Percentiles rank a stretch among this genome's conserved stretches.
These are phyloP conservation scores for Cranoglanis bouderius DNA, from an alignment of 2,113 vertebrate genomes.

Conservation along the genomic window DNA sequence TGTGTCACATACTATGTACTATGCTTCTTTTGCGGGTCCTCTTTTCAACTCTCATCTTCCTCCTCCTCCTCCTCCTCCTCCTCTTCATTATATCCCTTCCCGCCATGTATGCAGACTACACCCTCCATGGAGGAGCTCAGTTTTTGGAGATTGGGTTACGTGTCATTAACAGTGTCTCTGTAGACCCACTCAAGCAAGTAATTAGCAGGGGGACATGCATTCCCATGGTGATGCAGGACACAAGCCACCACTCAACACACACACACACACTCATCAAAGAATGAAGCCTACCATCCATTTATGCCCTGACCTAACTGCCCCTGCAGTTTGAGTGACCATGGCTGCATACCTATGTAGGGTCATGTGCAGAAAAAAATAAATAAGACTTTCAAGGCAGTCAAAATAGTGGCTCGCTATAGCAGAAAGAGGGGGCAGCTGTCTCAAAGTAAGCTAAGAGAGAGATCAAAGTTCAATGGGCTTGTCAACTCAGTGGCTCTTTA, in stretches of 20 bases:
- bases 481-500: constrained; percentile 47
- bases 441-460: constrained; percentile 44
- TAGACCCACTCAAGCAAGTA: constrained; percentile 54
- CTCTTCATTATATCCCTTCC: background rate
- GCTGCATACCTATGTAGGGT: constrained; percentile 60
- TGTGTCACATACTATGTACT: constrained; percentile 42
- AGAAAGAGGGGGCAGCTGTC: constrained; percentile 65
- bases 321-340: constrained; percentile 43
- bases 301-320: background rate
- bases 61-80: background rate
- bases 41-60: constrained; percentile 37
- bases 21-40: constrained; percentile 21
- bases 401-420: constrained; percentile 63
- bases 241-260: constrained; percentile 51
- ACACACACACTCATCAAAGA: constrained; percentile 22
- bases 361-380: constrained; percentile 66
- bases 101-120: constrained; percentile 32
- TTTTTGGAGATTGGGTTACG: constrained; percentile 56
- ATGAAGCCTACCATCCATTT: constrained; percentile 10
- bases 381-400: constrained; percentile 60
- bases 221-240: constrained; percentile 55
- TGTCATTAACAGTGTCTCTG: constrained; percentile 58
- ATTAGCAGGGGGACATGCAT: constrained; percentile 58
- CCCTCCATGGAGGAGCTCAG: constrained; percentile 35
- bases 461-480: constrained; percentile 58